Evolutionary conservation across 53 echinoderm and acorn worm species (phyloP), one percentile per base, ranked within the genome.

Genomic region (Crossaster papposus): DNA sequence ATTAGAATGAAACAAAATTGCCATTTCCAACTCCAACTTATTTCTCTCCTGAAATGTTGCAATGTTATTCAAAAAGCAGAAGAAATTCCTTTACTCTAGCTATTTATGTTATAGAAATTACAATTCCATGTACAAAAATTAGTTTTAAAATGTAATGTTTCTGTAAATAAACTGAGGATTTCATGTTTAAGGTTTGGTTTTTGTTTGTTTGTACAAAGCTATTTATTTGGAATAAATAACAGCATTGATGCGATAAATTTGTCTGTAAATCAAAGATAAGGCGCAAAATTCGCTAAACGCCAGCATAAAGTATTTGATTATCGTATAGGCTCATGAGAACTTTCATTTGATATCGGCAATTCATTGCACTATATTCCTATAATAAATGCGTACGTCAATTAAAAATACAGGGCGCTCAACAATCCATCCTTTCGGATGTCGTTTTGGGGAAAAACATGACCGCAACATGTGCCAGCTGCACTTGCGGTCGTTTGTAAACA

Each of bases 151-250:
- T 20, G 58, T 58, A 20, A 18, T 0, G 75, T 1, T 23, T 83
- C 18, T 53, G 14, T 52, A 62, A 54, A 13, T 85, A 54, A 34
- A 35, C 11, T 30, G 22, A 31, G 8, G 75, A 7, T 52, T 85
- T 70, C 17, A n/a, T 3, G 12, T 70, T 8, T 50, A 14, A 9
- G 44, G 24, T n/a, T 74, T 14, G 52, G n/a, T n/a, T n/a, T 51
- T 30, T 52, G 85, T 85, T 30, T 51, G n/a, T 29, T 31, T 86
- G 63, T 55, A 70, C 28, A 24, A 24, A 82, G 76, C 34, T 58
- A 86, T 77, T 77, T 87, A 63, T 87, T 77, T 62, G 77, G 63
- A 87, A 87, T 87, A 87, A 87, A 86, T 33, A 23, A 55, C 14
- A 65, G 22, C 5, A 36, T 77, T 50, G 51, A 13, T 78, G 7